Evolutionary conservation across 1,140 invertebrate species (phyloP), one percentile per base, ranked within the genome.

Genomic region (Penaeus japonicus): DNA sequence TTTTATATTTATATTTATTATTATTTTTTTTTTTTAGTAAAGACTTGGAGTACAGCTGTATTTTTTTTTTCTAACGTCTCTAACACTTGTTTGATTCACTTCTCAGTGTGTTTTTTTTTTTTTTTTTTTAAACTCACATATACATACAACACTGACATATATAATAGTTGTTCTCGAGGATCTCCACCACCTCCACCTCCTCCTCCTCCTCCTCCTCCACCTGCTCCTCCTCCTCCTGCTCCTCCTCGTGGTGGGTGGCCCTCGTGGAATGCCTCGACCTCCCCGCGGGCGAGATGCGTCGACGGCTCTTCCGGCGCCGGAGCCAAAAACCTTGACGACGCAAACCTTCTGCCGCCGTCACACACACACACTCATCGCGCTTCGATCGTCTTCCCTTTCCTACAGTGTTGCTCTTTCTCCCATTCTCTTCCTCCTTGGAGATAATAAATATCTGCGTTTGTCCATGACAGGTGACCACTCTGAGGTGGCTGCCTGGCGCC

Each of bases 91-190:
- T 73, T 73, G 70, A 73, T 73, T 73, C 35, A 32, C 70, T 73
- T 73, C 24, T 73, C 70, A 73, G 27, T 73, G 70, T 73, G 35
- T 73, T 30, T n/a, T n/a, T n/a, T n/a, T n/a, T n/a, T n/a, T n/a
- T n/a, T n/a, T n/a, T n/a, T n/a, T n/a, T n/a, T 32, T 30, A 73
- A 73, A 73, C 24, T 47, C 70, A 73, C 70, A 73, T 30, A 30
- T 73, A 73, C 70, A 73, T 73, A 32, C 20, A 73, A 73, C 70
- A 73, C 35, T 73, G 70, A 73, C 35, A 73, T 73, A 73, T 73
- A 73, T 73, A 27, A 30, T 17, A 32, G 27, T 30, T 32, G 35
- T 73, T n/a, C 35, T 32, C 70, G 70, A 73, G 35, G 70, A 73
- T 73, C 35, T 73, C 27, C 35, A n/a, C 30, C 70, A 73, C 17